phyloP scores from a whole-genome alignment of 2,888 invertebrate genomes.

The Andrena minutula region DNA sequence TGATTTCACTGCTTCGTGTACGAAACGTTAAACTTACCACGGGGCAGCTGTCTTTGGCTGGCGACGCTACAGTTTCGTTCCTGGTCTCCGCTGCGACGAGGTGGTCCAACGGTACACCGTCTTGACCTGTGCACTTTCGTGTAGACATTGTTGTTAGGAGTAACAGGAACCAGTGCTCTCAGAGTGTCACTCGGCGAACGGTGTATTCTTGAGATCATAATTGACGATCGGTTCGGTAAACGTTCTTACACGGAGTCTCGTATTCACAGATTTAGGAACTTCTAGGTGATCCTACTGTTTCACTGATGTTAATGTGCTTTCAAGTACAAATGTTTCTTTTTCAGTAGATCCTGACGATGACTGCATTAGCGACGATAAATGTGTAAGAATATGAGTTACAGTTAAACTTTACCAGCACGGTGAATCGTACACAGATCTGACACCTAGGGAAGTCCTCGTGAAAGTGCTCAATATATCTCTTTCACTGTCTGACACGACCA shows the following conservation, averaged over 20 bases:
- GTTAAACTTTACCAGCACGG: too few relatives aligned
- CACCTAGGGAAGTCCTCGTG: background rate
- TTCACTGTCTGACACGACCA: background rate
- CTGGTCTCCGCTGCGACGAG: constrained; percentile 40
- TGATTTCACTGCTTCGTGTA: constrained; percentile 64
- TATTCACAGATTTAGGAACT: background rate
- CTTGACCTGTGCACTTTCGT: constrained; percentile 57
- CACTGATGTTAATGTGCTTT: too few relatives aligned
- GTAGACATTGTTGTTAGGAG: constrained; percentile 56
- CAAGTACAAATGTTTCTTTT: background rate
- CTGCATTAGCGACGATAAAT: background rate
- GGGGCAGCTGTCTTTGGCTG: constrained; percentile 46
- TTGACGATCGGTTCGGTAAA: constrained; percentile 2
- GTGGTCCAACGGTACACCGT: constrained; percentile 63
- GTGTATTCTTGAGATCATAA: constrained; percentile 35
- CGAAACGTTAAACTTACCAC: constrained; percentile 65
- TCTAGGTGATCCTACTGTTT: background rate
- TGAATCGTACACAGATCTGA: too few relatives aligned
- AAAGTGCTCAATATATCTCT: background rate
- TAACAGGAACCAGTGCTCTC: constrained; percentile 42
- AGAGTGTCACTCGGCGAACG: constrained; percentile 41
- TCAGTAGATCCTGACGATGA: background rate
- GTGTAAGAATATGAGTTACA: too few relatives aligned
- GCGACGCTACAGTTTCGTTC: constrained; percentile 58
- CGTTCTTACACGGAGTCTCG: background rate